phyloP scores from a whole-genome alignment of 2,797 vertebrate species.

The Sarcoramphus papa region DNA sequence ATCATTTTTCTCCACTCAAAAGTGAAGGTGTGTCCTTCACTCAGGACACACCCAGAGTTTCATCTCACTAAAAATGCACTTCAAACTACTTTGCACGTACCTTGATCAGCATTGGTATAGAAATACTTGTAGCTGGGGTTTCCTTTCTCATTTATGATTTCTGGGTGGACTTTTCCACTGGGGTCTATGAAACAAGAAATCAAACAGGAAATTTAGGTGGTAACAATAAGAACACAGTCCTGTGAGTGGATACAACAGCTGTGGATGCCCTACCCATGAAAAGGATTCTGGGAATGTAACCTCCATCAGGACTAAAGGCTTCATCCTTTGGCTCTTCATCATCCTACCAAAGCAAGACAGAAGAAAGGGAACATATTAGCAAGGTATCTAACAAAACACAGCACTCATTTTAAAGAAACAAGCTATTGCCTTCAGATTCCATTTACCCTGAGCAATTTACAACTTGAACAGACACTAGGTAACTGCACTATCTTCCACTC shows the following conservation, averaged over 20 bases:
- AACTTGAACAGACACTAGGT: not conserved
- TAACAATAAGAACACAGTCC: not conserved
- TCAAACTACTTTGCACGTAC: slow-evolving; percentile 66
- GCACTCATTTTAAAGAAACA: not conserved
- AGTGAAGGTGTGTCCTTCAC: not conserved
- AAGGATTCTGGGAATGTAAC: slow-evolving; percentile 97
- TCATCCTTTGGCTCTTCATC: slow-evolving; percentile 96
- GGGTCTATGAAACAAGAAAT: slow-evolving; percentile 79
- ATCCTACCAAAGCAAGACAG: slow-evolving; percentile 78
- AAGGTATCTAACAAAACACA: not conserved
- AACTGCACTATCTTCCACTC: not conserved
- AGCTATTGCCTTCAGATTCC: not conserved
- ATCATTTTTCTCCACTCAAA: not conserved
- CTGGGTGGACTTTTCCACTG: slow-evolving; percentile 88
- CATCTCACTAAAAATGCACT: not conserved
- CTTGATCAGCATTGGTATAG: slow-evolving; percentile 94
- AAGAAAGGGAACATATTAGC: not conserved
- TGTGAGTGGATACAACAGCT: not conserved
- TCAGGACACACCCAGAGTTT: not conserved
- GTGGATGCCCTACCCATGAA: slow-evolving; percentile 84
- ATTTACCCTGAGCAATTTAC: not conserved
- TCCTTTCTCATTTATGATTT: slow-evolving; percentile 92
- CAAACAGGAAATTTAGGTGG: not conserved
- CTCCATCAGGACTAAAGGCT: slow-evolving; percentile 91
- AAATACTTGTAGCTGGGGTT: slow-evolving; percentile 99